Base-by-base conservation (phyloP, 2,888 invertebrate species). In the Ophion costatus region DNA sequence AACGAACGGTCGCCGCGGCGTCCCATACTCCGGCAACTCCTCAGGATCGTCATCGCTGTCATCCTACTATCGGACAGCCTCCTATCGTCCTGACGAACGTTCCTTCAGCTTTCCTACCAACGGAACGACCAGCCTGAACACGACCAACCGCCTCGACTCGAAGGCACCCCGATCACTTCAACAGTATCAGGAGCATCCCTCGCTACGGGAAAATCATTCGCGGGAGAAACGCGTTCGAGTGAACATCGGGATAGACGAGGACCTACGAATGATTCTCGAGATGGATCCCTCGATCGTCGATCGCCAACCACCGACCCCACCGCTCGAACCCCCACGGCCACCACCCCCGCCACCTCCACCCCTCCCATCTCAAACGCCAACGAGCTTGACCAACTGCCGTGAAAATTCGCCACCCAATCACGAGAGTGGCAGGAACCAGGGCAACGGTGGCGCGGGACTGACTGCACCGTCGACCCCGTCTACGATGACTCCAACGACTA, bases 211-310 rank as follows among this genome's bases (percentile, higher is more conserved):
- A 2, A 78, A 87, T 5, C 77, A 87, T 71, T 56, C 85, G 0
- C 80, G 77, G 1, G 86, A 87, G 17, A 90, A 91, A 86, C 94
- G 94, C 80, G 94, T 95, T 63, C 94, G 94, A 64, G 94, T 95
- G 7, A 94, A 94, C 64, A 94, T 95, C 86, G 95, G 95, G 20
- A 95, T 95, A 88, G 95, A 95, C 90, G 95, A 95, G 85, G 95
- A 95, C 91, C 92, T 95, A 77, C 95, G 95, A 91, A 95, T 95
- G 95, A 95, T 95, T 83, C 93, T 95, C 74, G 95, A 95, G 90
- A 95, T 95, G 95, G 95, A 95, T 91, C 95, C 95, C 24, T 95
- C 95, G 88, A 95, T 95, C 91, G 94, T 95, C 71, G 95, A 95
- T 92, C 92, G 91, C 20, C 90, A 87, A 42, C 90, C 90, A 38